Evolutionary conservation across 1,140 invertebrate genomes (phyloP).

Genomic region (Linepithema humile): DNA sequence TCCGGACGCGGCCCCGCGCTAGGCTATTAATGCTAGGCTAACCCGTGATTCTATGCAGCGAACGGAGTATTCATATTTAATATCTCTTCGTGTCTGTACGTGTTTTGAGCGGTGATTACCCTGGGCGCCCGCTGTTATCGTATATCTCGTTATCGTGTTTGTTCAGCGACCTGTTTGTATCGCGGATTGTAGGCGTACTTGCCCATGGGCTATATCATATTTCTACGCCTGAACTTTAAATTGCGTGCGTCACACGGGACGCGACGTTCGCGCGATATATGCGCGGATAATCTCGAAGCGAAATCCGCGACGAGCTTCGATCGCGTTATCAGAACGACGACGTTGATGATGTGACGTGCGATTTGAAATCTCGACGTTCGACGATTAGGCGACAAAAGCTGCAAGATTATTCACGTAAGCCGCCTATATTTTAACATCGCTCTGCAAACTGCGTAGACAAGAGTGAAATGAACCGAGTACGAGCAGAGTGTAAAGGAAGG

Average conservation of each 20-base stretch:
- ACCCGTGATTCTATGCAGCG: constrained; percentile 52
- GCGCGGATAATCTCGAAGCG: constrained; percentile 52
- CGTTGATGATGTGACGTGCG: background rate
- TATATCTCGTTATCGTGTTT: constrained; percentile 58
- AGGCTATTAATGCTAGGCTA: constrained; percentile 45
- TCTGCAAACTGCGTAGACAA: background rate
- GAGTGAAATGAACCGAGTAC: constrained; percentile 33
- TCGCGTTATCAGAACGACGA: constrained; percentile 6
- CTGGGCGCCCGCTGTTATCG: constrained; percentile 60
- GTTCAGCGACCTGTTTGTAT: constrained; percentile 57
- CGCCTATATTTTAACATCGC: background rate
- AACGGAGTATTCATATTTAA: constrained; percentile 67
- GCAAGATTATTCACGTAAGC: background rate
- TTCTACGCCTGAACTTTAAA: constrained; percentile 60
- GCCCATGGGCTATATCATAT: constrained; percentile 29
- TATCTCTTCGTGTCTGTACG: constrained; percentile 61
- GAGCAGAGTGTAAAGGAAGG: constrained; percentile 24
- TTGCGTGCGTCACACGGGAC: constrained; percentile 45
- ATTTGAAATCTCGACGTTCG: background rate
- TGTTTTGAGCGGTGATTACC: constrained; percentile 66
- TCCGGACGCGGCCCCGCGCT: constrained; percentile 41
- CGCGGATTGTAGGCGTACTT: constrained; percentile 51
- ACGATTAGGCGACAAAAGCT: constrained; percentile 14
- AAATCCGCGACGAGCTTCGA: constrained; percentile 10
- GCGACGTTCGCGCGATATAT: background rate